Evolutionary conservation across 2,113 vertebrate species (phyloP), one percentile per base, ranked within the genome.

Genomic region (Ceyx melanurus): DNA sequence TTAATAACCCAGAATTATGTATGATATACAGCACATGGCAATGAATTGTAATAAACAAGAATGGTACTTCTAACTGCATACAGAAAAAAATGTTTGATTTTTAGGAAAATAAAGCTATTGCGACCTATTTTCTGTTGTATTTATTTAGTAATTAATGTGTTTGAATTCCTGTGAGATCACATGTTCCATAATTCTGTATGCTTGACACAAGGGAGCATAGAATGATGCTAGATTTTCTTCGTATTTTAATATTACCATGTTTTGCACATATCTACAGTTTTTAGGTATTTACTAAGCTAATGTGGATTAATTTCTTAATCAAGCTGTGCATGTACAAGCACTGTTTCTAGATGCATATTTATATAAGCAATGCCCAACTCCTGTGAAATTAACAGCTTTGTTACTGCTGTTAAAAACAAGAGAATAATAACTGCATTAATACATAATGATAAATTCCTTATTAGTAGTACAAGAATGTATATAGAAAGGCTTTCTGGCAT

Each of bases 1-100:
- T 97, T 98, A 98, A 98, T 98, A 97, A 96, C 80, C 76, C 33
- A 92, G 92, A 97, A 97, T 97, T 97, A 96, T 97, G 76, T 95
- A 95, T 96, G 93, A 97, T 97, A 96, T 96, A 95, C 76, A 95
- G 75, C 92, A 92, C 87, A 96, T 95, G 89, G 78, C 70, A 96
- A 94, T 13, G 60, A 97, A 96, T 89, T 78, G 80, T 90, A 97
- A 97, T 96, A 97, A 97, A 92, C 74, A 95, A 86, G 91, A 95
- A 93, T 80, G 58, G 21, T 92, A 87, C 16, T 94, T 96, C 58
- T 42, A 92, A 90, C 53, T 86, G 90, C 48, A 74, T 94, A 92
- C 56, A 92, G 74, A 92, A 96, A 82, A 60, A 26, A 83, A 90
- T 92, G 51, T 20, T 31, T 85, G 85, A 72, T 46, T 94, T 78